Conservation (phyloP, 2,888 invertebrate species). For the Xanthorhoe designata region DNA sequence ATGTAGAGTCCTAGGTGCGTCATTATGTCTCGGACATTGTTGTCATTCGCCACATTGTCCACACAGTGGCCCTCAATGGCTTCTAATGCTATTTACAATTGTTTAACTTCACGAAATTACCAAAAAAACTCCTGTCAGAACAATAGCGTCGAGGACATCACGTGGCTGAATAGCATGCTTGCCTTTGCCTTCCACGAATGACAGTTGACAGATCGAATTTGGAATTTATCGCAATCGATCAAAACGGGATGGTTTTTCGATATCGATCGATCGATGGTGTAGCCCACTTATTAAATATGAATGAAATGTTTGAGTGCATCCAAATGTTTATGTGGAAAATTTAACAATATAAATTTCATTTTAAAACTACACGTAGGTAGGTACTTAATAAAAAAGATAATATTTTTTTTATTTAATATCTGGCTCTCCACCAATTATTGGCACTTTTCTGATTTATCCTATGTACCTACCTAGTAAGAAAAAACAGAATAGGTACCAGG, state of each 20-base stretch:
- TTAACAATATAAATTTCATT: too few species aligned
- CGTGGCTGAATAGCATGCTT: slow-evolving; percentile 47
- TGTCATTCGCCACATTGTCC: slow-evolving; percentile 63
- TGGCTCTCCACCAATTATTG: too few species aligned
- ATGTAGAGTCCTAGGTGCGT: slow-evolving; percentile 43
- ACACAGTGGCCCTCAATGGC: slow-evolving; percentile 69
- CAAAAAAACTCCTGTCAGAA: slow-evolving; percentile 45
- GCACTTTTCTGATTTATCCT: too few species aligned
- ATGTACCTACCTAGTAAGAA: too few species aligned
- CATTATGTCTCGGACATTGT: slow-evolving; percentile 49
- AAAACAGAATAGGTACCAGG: too few species aligned
- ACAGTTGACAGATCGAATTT: slow-evolving; percentile 53
- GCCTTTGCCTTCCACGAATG: slow-evolving; percentile 57
- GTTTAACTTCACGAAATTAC: slow-evolving; percentile 50
- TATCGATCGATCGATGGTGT: slow-evolving; percentile 16
- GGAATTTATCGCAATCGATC: slow-evolving; percentile 45
- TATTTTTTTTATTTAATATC: too few species aligned
- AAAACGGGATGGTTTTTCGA: slow-evolving; percentile 20
- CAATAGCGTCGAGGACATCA: slow-evolving; percentile 56
- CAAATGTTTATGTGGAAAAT: too few species aligned
- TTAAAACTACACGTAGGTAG: too few species aligned
- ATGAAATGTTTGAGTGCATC: too few species aligned
- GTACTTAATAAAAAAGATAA: too few species aligned
- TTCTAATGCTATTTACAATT: slow-evolving; percentile 71
- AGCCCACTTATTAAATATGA: background rate